phyloP scores from a whole-genome alignment of 2,113 vertebrate species.

The Phylloscopus trochiloides region DNA sequence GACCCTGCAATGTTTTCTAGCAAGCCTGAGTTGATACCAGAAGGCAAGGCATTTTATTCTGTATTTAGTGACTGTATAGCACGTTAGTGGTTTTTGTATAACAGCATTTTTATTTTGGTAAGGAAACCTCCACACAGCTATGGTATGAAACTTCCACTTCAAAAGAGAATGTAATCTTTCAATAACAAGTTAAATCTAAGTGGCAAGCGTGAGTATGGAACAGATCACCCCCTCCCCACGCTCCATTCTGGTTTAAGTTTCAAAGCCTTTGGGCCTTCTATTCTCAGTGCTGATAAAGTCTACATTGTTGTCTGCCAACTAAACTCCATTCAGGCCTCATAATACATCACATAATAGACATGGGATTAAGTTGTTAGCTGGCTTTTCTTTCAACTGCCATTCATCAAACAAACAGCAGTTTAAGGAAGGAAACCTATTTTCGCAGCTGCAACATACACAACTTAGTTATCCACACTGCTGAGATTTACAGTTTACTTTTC shows the following conservation, averaged over 20 bases:
- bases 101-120: not conserved
- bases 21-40: not conserved
- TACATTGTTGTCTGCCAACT: constrained; percentile 42
- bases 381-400: constrained; percentile 32
- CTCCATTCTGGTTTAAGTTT: not conserved
- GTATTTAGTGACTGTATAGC: not conserved
- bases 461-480: not conserved
- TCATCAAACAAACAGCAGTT: constrained; percentile 46
- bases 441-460: not conserved
- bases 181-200: constrained; percentile 1
- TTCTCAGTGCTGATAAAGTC: constrained; percentile 48
- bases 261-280: constrained; percentile 47
- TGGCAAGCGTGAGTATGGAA: not conserved
- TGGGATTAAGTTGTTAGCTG: constrained; percentile 55
- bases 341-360: constrained; percentile 53
- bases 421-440: constrained; percentile 36
- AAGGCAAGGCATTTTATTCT: not conserved
- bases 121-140: not conserved
- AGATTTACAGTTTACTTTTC: not conserved
- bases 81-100: not conserved
- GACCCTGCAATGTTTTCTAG: not conserved
- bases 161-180: not conserved
- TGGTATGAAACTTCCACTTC: not conserved
- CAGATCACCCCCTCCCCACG: not conserved
- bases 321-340: constrained; percentile 42